Percentiles rank a stretch among this genome's conserved stretches.
Conservation (phyloP, 2,113 vertebrate genomes). For the Polyodon spathula region DNA sequence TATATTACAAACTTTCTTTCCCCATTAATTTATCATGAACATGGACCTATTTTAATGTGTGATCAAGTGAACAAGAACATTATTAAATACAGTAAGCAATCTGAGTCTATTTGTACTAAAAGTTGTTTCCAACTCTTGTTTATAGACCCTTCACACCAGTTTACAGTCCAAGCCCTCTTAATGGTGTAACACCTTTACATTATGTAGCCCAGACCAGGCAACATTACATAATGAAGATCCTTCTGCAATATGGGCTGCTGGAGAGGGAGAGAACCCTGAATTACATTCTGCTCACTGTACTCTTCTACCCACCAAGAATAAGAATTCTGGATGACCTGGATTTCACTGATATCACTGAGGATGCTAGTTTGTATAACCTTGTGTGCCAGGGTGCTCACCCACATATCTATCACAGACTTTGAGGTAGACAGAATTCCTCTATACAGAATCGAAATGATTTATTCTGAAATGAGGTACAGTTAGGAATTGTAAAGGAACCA, state of each 20-base stretch:
- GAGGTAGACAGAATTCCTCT: background rate
- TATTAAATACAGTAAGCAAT: too few species aligned
- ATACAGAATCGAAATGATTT: background rate
- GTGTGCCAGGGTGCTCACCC: conserved; percentile 13
- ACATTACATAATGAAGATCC: conserved; percentile 14
- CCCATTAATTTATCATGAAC: too few species aligned
- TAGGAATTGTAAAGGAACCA: too few species aligned
- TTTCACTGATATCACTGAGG: background rate
- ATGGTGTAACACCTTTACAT: conserved; percentile 14
- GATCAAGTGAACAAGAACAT: too few species aligned
- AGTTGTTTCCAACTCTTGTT: too few species aligned
- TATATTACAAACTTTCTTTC: too few species aligned
- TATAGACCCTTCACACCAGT: conserved; percentile 11
- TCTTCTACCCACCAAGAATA: conserved; percentile 11
- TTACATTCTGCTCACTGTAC: conserved; percentile 9
- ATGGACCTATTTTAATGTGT: too few species aligned
- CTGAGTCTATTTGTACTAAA: too few species aligned
- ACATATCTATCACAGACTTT: conserved; percentile 10
- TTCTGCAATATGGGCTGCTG: conserved; percentile 19
- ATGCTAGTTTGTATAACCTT: conserved; percentile 5
- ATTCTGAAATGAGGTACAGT: background rate
- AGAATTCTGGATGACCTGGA: background rate
- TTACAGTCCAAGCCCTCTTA: conserved; percentile 12
- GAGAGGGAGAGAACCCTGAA: conserved; percentile 10
- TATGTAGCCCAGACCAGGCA: conserved; percentile 15